phyloP scores from a whole-genome alignment of 2,797 vertebrate species.

The Urophycis tenuis region DNA sequence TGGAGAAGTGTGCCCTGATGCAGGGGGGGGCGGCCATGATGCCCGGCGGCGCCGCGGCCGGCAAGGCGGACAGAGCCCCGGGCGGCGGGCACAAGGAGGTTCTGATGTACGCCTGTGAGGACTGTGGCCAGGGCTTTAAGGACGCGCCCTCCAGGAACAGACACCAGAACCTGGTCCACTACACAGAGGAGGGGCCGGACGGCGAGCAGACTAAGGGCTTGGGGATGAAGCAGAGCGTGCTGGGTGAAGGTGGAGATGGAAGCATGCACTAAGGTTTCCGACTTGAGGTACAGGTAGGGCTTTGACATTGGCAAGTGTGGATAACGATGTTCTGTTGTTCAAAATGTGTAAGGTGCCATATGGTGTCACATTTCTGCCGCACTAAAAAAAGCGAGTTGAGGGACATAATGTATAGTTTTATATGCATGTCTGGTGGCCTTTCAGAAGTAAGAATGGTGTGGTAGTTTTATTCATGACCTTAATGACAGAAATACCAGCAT shows the following conservation, averaged over 20 bases:
- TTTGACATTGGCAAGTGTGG: background rate
- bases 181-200: constrained; percentile 50
- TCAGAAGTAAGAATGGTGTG: background rate
- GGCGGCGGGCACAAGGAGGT: constrained; percentile 21
- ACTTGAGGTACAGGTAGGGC: background rate
- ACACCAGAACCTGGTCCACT: constrained; percentile 71
- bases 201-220: constrained; percentile 25
- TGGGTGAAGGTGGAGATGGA: constrained; percentile 1
- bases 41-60: constrained; percentile 15
- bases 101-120: constrained; percentile 66
- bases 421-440: background rate
- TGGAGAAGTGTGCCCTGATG: constrained; percentile 6
- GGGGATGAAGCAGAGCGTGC: constrained; percentile 20
- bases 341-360: background rate
- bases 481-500: background rate
- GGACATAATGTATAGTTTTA: constrained; percentile 2
- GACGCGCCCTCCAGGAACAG: constrained; percentile 71
- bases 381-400: background rate
- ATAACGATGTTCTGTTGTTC: background rate
- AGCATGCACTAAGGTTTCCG: constrained; percentile 7
- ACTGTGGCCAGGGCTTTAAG: constrained; percentile 72
- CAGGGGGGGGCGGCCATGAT: background rate
- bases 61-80: constrained; percentile 30
- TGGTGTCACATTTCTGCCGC: background rate
- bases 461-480: background rate